These are phyloP conservation scores for Drosophila tripunctata DNA, from an alignment of 2,888 invertebrate species.

Conservation along the genomic window DNA sequence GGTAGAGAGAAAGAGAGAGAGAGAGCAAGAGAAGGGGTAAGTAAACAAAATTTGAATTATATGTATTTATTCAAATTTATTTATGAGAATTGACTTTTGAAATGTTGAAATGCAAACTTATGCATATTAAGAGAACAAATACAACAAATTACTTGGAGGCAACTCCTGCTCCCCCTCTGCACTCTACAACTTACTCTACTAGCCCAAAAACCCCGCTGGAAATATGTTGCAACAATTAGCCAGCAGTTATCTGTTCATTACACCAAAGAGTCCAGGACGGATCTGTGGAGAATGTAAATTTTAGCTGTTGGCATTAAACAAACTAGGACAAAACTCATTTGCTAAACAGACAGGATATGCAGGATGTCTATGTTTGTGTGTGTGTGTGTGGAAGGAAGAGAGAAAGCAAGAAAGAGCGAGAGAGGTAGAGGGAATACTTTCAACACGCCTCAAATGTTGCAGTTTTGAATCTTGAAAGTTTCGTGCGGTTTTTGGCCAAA, in stretches of 20 bases:
- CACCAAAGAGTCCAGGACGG: conserved; percentile 60
- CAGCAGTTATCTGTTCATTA: conserved; percentile 79
- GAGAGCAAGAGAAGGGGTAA: not conserved
- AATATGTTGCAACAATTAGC: conserved; percentile 67
- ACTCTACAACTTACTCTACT: not conserved
- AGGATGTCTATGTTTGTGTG: conserved; percentile 34
- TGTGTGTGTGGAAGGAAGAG: not conserved
- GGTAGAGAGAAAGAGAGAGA: not conserved
- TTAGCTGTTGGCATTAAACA: conserved; percentile 68
- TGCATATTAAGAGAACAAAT: conserved; percentile 25
- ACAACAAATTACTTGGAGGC: conserved; percentile 21
- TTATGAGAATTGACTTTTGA: not conserved
- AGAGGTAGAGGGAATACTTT: conserved; percentile 29
- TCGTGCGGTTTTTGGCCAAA: conserved; percentile 55
- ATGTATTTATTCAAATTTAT: not conserved
- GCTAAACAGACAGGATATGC: conserved; percentile 70
- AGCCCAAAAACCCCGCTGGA: not conserved
- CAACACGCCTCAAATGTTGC: conserved; percentile 73
- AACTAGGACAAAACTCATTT: conserved; percentile 75
- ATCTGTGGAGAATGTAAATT: conserved; percentile 58
- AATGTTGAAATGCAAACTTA: conserved; percentile 25
- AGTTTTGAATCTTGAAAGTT: conserved; percentile 77
- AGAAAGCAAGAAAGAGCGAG: not conserved
- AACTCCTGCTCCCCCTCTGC: conserved; percentile 6
- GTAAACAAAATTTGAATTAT: not conserved